Evolutionary conservation across 2,797 vertebrate genomes (phyloP).

Genomic region (Phrynocephalus guinanensis): DNA sequence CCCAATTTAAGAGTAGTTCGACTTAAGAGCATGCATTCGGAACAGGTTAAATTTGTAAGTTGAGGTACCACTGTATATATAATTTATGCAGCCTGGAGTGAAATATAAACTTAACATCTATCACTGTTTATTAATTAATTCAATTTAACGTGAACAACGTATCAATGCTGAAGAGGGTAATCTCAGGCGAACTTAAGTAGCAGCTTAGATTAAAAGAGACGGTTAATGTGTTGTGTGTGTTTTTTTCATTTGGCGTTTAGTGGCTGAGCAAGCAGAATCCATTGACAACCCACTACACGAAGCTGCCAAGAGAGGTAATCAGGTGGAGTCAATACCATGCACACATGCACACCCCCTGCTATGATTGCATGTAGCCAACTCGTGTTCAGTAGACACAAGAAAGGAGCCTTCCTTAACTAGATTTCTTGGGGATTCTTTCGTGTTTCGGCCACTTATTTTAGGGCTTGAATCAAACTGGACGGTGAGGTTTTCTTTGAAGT

Average conservation of each 20-base stretch:
- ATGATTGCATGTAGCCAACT: neutral
- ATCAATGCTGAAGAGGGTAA: neutral
- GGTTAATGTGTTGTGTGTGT: slow-evolving; percentile 50
- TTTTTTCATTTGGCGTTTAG: slow-evolving; percentile 75
- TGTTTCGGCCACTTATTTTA: neutral
- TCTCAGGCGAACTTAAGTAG: neutral
- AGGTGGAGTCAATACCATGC: neutral
- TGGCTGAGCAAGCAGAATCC: slow-evolving; percentile 95
- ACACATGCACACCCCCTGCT: neutral
- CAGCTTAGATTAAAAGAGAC: neutral
- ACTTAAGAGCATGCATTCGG: too few species aligned
- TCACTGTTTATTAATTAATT: neutral
- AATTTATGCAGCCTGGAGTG: neutral
- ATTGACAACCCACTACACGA: slow-evolving; percentile 98
- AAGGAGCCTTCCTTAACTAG: neutral
- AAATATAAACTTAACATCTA: neutral
- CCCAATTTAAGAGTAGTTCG: too few species aligned
- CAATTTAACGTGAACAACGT: neutral
- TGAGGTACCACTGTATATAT: neutral
- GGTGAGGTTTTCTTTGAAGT: neutral
- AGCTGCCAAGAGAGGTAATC: slow-evolving; percentile 93
- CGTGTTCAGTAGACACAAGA: neutral
- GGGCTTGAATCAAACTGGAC: neutral
- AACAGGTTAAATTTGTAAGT: too few species aligned
- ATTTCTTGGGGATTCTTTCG: neutral